Base-by-base conservation (phyloP, 2,113 vertebrate species). In the Pygoscelis antarcticus region DNA sequence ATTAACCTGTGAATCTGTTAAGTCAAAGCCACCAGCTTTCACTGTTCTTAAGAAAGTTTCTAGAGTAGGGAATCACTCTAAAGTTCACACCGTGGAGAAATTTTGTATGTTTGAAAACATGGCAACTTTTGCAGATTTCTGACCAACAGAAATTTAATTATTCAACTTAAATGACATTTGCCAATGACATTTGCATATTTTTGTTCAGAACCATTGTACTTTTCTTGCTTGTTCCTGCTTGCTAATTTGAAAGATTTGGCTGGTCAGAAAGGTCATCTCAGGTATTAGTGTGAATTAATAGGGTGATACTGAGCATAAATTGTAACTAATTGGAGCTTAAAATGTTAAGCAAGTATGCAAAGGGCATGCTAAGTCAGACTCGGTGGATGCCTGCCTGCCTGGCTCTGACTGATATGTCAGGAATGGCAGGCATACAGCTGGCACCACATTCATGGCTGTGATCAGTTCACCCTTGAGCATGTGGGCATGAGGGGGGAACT, bases 261-360 rank as follows among this genome's bases (percentile, higher is more conserved):
- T 58, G 38, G 49, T 60, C 55, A 69, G 60, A 87, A 75, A 81
- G 70, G 90, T 96, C 74, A 70, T 58, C 60, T 91, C 64, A 66
- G 89, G 76, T 90, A 77, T 86, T 89, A 75, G 52, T 38, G 68
- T 82, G 65, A 95, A 86, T 88, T 83, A 87, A 84, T 70, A 54
- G 75, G 26, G 36, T 81, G 74, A 71, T 77, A 40, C 38, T 61
- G 89, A 65, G 87, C 93, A 94, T 93, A 85, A 95, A 93, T 92
- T 90, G 57, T 54, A 74, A 30, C 74, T 91, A 95, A 93, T 42
- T 72, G 91, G 71, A 83, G 89, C 91, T 97, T 89, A 97, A 89
- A 95, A 93, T 38, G 49, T 94, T 96, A 94, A 69, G 32, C 52
- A 65, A 90, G 66, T 49, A 91, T 95, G 96, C 66, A n/a, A 91